Base-by-base conservation (phyloP, 2,888 invertebrate genomes). In the Coremacera marginata region DNA sequence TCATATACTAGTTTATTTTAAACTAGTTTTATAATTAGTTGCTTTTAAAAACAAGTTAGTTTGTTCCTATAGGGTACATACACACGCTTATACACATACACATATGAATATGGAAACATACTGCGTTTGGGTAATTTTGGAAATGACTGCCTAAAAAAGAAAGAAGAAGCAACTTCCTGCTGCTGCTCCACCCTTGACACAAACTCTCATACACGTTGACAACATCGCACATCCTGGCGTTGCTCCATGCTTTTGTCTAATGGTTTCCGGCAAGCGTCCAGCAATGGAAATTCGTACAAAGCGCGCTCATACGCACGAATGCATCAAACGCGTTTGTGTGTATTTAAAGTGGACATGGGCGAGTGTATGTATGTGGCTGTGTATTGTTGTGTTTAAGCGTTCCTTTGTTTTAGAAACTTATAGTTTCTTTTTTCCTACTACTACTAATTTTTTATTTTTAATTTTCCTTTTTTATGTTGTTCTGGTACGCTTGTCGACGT, bases 151-250 rank as follows among this genome's bases (percentile, higher is more conserved):
- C 37, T 37, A 8, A 37, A 37, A 44, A 44, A 11, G 11, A 14
- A 44, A 44, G n/a, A n/a, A 44, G 1, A 44, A 44, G 14, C 44
- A 44, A 44, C 44, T 44, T 44, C 44, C 44, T n/a, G 37, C 65
- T 19, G n/a, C 22, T 19, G 19, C 27, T 4, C 27, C 31, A 70
- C n/a, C 51, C 31, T 44, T 87, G 87, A 87, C 88, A 87, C 87
- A 87, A 87, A 86, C 88, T 86, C 88, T 87, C 87, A 87, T 87
- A 83, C 82, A 85, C 83, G 85, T 87, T 19, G 31, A 16, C 68
- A 22, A 19, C 49, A 31, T 34, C 62, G 11, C 62, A 57, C 71
- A 60, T 73, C 49, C 73, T 74, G 74, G 65, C 74, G 55, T 67
- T 74, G 65, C 52, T 65, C 57, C 65, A 65, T 37, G 72, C 62